Base-by-base conservation (phyloP, 1,140 invertebrate genomes). In the Antheraea pernyi region DNA sequence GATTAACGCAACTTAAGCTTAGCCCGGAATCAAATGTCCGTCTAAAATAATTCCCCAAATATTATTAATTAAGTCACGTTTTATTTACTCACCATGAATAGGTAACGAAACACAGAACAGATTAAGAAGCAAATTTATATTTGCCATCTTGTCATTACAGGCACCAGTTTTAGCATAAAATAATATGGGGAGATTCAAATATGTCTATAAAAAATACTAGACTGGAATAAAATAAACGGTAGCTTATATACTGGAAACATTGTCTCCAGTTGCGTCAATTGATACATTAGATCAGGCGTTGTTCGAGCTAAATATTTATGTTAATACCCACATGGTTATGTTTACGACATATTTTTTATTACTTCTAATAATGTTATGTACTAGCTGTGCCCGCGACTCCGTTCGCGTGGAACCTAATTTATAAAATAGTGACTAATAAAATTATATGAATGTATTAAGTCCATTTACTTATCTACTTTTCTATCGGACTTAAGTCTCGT, bases 291-390 rank as follows among this genome's bases (percentile, higher is more conserved):
- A 42, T 42, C 13, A 13, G 16, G 16, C 16, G 46, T 37, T 19
- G 62, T 19, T 19, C 46, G 64, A 22, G 6, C 64, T 65, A 46
- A 65, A 65, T 65, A 48, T 46, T 42, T 65, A 65, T 65, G 64
- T 19, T 46, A 19, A 48, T 48, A 65, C 64, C 64, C 64, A n/a
- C 19, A 65, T 65, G 3, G 19, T 22, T 11, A 30, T 4, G 16
- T 61, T 22, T 61, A 61, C 22, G 9, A 60, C 16, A 19, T 30
- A 30, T 30, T 30, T 30, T 30, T 4, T 30, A 1, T 30, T 30
- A 30, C 22, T 4, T 30, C 22, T 30, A 30, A 30, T 30, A 30
- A 30, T 30, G 4, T 30, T 30, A 30, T 30, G 4, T 0, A 60
- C 39, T 42, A 42, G 39, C 2, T 42, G 11, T 42, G 39, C 39